A percentile compares a stretch with the other conserved stretches of the same genome.
These are phyloP conservation scores for Riparia riparia DNA, from an alignment of 2,113 vertebrate species.

Conservation along the genomic window DNA sequence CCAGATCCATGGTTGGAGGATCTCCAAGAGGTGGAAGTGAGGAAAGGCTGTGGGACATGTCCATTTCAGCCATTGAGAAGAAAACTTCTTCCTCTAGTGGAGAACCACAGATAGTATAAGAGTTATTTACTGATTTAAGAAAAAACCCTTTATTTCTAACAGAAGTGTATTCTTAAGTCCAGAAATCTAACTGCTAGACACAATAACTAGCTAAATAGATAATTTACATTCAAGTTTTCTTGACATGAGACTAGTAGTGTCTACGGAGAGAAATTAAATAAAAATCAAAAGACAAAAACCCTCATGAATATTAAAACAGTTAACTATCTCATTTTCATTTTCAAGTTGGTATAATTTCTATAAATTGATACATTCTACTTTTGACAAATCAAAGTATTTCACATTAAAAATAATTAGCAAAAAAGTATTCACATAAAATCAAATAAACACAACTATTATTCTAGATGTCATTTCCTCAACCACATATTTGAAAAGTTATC, in stretches of 20 bases:
- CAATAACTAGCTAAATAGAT: neutral
- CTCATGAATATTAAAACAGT: neutral
- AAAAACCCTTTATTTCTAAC: neutral
- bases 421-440: neutral
- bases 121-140: neutral
- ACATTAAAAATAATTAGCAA: neutral
- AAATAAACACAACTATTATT: neutral
- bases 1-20: constrained; percentile 93
- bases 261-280: neutral
- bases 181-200: neutral
- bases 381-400: neutral
- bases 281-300: neutral
- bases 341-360: neutral
- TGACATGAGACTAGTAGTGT: neutral
- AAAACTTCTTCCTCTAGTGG: constrained; percentile 92
- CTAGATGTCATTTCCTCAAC: neutral
- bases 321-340: neutral
- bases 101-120: constrained; percentile 5
- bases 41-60: constrained; percentile 96
- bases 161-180: neutral
- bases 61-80: constrained; percentile 99
- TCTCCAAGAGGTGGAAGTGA: constrained; percentile 96
- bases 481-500: neutral
- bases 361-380: neutral
- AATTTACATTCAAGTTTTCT: neutral